Base-by-base conservation (phyloP, 2,888 invertebrate genomes). In the Neria commutata region DNA sequence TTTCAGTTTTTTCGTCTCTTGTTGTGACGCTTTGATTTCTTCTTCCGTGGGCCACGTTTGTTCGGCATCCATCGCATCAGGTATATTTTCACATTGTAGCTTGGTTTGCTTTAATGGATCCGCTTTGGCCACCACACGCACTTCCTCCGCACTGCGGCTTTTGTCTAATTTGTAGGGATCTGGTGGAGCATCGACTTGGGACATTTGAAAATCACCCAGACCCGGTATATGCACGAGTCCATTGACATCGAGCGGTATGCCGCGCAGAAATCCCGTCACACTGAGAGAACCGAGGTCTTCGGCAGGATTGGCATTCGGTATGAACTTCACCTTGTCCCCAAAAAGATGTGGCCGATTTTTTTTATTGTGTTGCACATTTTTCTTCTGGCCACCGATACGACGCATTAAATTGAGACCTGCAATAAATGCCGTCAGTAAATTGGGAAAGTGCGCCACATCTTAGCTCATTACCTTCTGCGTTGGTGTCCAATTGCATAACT, bases 21-120 rank as follows among this genome's bases (percentile, higher is more conserved):
- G 69, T 57, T 80, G 89, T 14, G 92, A 90, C 68, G 89, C 86
- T 64, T 87, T 86, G 62, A 95, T 86, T 83, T 97, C 96, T 74
- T 96, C 94, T 66, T 91, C 91, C 16, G 95, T 95, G 0, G 98
- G 97, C 95, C 95, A 97, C 1, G 96, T 97, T 82, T 98, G 98
- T 78, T 98, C 98, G 1, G 91, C 94, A 77, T 95, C 92, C 94
- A 97, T 92, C 5, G 90, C 90, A 83, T 97, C 94, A 1, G 91
- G 90, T 54, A 89, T 83, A 81, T 92, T 92, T 83, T 95, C 96
- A 24, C 87, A 85, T 58, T 88, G 86, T 37, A 97, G 83, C 54
- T 89, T 87, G 73, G 90, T 90, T 82, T 92, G 92, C 73, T 88
- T 86, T 0, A 73, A 70, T 1, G 88, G 86, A 81, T 92, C 88